Evolutionary conservation across 1,140 invertebrate species (phyloP).

Genomic region (Drepana arcuata): DNA sequence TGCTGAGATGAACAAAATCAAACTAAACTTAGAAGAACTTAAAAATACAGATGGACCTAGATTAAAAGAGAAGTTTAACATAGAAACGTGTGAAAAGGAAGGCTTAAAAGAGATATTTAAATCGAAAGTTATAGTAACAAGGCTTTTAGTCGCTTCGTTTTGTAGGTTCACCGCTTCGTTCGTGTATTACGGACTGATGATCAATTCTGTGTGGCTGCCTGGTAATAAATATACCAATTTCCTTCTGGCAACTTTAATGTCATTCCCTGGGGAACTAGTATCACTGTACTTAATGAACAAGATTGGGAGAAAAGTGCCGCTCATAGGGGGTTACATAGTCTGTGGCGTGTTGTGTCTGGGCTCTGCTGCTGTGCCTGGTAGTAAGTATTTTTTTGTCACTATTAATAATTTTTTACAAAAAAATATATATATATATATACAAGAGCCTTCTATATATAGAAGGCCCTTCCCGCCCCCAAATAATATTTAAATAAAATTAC

Average conservation of each 20-base stretch:
- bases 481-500: too few species aligned
- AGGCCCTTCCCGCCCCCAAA: too few species aligned
- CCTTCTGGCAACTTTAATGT: slow-evolving; percentile 76
- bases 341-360: slow-evolving; percentile 59
- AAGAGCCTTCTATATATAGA: too few species aligned
- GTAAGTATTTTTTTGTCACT: slow-evolving; percentile 31
- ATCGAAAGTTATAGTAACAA: slow-evolving; percentile 36
- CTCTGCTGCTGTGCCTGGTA: slow-evolving; percentile 28
- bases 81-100: slow-evolving; percentile 21
- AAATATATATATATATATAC: too few species aligned
- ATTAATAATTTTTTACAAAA: too few species aligned
- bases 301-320: slow-evolving; percentile 74
- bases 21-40: slow-evolving; percentile 29
- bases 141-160: slow-evolving; percentile 52
- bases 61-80: slow-evolving; percentile 30
- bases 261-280: slow-evolving; percentile 79
- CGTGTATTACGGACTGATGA: slow-evolving; percentile 84
- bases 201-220: slow-evolving; percentile 81
- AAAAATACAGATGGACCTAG: slow-evolving; percentile 22
- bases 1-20: slow-evolving; percentile 74
- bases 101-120: slow-evolving; percentile 25
- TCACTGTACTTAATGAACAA: slow-evolving; percentile 76
- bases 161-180: slow-evolving; percentile 78
- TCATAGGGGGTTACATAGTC: slow-evolving; percentile 72
- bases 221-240: slow-evolving; percentile 80